A percentile compares a stretch with the other conserved stretches of the same genome.
Evolutionary conservation across 2,113 vertebrate species (phyloP).

Genomic region (Oncorhynchus keta): DNA sequence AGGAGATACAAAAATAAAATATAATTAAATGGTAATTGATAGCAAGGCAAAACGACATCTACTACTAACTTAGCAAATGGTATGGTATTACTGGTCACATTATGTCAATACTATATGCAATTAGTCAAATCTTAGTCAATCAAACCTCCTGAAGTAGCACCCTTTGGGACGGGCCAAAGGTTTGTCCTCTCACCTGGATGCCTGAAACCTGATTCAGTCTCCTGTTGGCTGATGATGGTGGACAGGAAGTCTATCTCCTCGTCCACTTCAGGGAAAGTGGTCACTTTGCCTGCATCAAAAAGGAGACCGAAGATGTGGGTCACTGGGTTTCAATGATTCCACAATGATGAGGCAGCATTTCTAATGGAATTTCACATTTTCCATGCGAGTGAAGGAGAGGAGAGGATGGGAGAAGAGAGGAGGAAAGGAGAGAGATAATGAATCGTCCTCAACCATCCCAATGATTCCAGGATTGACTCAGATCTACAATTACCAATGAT

Average conservation of each 20-base stretch:
- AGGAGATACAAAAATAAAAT: background rate
- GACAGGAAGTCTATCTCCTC: slow-evolving; percentile 87
- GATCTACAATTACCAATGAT: background rate
- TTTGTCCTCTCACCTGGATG: slow-evolving; percentile 51
- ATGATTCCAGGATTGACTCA: background rate
- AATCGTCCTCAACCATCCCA: background rate
- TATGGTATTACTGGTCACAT: too few species aligned
- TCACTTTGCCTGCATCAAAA: slow-evolving; percentile 47
- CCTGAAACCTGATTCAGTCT: slow-evolving; percentile 25
- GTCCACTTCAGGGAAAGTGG: slow-evolving; percentile 72
- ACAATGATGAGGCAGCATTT: background rate
- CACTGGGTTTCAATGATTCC: background rate
- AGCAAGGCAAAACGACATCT: background rate
- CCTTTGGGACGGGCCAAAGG: too few species aligned
- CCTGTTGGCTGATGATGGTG: slow-evolving; percentile 76
- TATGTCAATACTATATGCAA: too few species aligned
- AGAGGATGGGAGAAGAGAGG: background rate
- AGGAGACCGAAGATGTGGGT: background rate
- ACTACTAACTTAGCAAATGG: background rate
- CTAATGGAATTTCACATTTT: too few species aligned
- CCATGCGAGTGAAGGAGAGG: background rate
- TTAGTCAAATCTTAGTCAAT: too few species aligned
- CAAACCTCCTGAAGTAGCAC: too few species aligned
- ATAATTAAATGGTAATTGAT: too few species aligned
- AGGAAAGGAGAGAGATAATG: too few species aligned